A percentile compares a stretch with the other conserved stretches of the same genome.
Conservation (phyloP, 2,113 vertebrate species). For the Oreochromis tanganicae region DNA sequence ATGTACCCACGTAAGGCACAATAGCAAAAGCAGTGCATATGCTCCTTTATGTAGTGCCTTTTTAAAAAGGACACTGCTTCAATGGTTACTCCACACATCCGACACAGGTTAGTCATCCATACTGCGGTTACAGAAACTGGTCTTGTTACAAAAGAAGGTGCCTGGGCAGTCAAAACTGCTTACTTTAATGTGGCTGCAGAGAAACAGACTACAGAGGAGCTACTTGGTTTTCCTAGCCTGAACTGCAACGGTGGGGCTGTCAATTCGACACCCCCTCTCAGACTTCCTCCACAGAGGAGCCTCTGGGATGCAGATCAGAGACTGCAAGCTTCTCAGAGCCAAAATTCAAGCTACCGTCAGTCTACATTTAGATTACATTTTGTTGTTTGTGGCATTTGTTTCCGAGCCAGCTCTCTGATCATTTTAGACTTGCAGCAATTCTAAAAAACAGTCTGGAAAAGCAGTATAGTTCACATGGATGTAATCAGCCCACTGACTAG, state of each 20-base stretch:
- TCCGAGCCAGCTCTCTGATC: background rate
- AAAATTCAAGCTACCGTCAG: background rate
- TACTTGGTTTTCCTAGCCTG: background rate
- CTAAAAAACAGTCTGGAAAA: background rate
- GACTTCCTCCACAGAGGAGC: background rate
- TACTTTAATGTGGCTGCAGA: background rate
- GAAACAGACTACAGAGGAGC: background rate
- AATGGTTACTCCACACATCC: background rate
- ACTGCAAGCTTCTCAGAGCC: background rate
- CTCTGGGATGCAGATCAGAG: conserved; percentile 19
- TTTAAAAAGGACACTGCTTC: background rate
- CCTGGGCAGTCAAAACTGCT: background rate
- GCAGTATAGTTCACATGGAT: background rate
- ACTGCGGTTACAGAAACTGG: background rate
- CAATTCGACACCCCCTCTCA: background rate
- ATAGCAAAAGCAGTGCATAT: conserved; percentile 13
- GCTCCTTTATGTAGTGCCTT: background rate
- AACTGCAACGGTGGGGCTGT: background rate
- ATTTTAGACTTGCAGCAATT: background rate
- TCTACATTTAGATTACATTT: background rate
- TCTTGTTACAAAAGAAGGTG: background rate
- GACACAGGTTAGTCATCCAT: background rate
- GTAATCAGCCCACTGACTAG: background rate
- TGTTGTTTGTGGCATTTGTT: background rate
- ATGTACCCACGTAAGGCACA: conserved; percentile 47